These are phyloP conservation scores for Acanthaster planci DNA, from an alignment of 35 echinoderm and acorn worm genomes.

Conservation along the genomic window DNA sequence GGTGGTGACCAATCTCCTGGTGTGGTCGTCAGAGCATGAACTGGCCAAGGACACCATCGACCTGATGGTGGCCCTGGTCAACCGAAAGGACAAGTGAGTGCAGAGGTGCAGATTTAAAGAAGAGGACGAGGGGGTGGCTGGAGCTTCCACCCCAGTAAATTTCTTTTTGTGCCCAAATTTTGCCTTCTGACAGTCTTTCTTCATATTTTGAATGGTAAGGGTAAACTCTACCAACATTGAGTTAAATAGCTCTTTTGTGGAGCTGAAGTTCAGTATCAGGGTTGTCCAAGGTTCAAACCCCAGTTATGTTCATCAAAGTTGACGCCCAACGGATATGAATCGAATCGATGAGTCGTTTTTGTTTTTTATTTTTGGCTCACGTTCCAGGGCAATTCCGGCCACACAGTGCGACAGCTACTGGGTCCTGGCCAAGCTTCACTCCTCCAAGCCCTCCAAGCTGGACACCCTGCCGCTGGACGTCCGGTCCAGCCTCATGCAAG, in stretches of 20 bases:
- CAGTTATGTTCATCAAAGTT: neutral
- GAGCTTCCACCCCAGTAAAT: too few relatives aligned
- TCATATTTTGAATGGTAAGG: too few relatives aligned
- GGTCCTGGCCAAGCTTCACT: conserved; percentile 81
- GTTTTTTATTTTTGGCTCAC: neutral
- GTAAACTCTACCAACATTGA: too few relatives aligned
- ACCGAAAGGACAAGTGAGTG: conserved; percentile 86
- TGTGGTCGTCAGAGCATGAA: conserved; percentile 85
- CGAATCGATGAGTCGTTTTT: neutral
- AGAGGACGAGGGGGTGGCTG: too few relatives aligned
- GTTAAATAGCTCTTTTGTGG: too few relatives aligned
- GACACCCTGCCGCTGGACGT: conserved; percentile 79
- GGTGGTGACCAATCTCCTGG: conserved; percentile 71
- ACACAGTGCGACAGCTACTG: conserved; percentile 79
- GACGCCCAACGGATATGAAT: neutral
- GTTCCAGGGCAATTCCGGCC: conserved; percentile 73
- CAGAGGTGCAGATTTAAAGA: too few relatives aligned
- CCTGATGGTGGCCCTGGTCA: conserved; percentile 77
- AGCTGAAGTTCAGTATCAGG: neutral
- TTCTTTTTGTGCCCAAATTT: too few relatives aligned
- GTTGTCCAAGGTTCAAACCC: neutral
- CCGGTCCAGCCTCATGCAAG: conserved; percentile 81
- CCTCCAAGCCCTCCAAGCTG: conserved; percentile 61
- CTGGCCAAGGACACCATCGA: conserved; percentile 86
- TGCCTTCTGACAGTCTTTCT: too few relatives aligned